Percentiles rank a stretch among this genome's conserved stretches.
Conservation (phyloP, 2,797 vertebrate species). For the Sebastes hubbsi region DNA sequence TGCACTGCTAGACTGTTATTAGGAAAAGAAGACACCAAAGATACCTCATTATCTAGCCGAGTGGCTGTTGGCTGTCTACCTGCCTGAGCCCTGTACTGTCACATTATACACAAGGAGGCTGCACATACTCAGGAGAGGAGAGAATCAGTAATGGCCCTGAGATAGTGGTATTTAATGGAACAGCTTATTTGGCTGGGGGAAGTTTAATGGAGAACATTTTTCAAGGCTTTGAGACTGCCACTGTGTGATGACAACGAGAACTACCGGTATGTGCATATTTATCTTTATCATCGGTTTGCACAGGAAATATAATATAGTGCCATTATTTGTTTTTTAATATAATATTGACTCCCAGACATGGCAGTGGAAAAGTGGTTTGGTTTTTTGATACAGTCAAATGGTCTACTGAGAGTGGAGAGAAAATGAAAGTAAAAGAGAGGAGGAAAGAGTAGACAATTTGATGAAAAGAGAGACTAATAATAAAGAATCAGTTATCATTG, state of each 20-base stretch:
- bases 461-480: not conserved
- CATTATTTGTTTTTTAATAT: not conserved
- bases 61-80: constrained; percentile 35
- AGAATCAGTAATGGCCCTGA: constrained; percentile 29
- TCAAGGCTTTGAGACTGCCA: not conserved
- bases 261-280: not conserved
- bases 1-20: constrained; percentile 18
- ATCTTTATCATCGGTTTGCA: not conserved
- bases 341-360: not conserved
- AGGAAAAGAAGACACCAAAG: constrained; percentile 28
- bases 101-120: constrained; percentile 20
- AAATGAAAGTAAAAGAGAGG: not conserved
- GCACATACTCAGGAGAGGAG: constrained; percentile 7
- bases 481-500: constrained; percentile 16
- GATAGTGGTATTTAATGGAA: constrained; percentile 28
- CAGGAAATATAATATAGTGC: not conserved
- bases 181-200: not conserved
- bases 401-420: not conserved
- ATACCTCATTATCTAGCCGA: constrained; percentile 52
- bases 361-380: not conserved
- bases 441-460: not conserved
- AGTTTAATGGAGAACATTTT: constrained; percentile 22
- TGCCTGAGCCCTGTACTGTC: constrained; percentile 20
- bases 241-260: constrained; percentile 1
- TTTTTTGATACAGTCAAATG: not conserved